Percentiles rank a stretch among this genome's conserved stretches.
Evolutionary conservation across 2,113 vertebrate genomes (phyloP).

Genomic region (Pogona vitticeps): DNA sequence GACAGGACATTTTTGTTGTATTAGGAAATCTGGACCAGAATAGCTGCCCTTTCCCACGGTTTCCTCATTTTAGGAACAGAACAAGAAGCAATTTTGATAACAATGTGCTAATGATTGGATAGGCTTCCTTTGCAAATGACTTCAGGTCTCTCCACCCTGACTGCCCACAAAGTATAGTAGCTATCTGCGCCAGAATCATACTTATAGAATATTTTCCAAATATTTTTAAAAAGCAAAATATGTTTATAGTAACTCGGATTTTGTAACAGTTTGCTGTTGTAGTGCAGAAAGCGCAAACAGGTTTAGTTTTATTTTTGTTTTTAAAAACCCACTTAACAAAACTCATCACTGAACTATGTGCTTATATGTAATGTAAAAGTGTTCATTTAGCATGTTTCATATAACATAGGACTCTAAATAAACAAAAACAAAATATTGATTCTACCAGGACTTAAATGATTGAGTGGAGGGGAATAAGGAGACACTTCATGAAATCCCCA

Average conservation of each 20-base stretch:
- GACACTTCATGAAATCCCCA: not conserved
- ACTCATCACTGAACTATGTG: not conserved
- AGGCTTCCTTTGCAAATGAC: not conserved
- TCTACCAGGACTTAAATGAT: not conserved
- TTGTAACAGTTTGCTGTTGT: too few relatives aligned
- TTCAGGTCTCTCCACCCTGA: not conserved
- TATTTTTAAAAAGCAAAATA: not conserved
- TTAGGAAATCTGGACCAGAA: constrained; percentile 16
- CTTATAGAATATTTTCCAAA: not conserved
- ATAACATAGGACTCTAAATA: not conserved
- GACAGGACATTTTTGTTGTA: not conserved
- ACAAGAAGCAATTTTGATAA: constrained; percentile 2
- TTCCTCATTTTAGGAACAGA: constrained; percentile 1
- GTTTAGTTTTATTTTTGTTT: too few relatives aligned
- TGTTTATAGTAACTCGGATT: too few relatives aligned
- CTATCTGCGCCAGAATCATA: not conserved
- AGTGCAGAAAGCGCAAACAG: too few relatives aligned
- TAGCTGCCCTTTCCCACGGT: not conserved
- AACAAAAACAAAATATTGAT: not conserved
- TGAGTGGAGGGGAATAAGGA: not conserved
- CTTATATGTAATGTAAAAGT: not conserved
- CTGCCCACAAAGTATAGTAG: not conserved
- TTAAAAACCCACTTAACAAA: not conserved
- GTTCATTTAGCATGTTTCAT: not conserved
- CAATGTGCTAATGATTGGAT: not conserved